Conservation (phyloP, 2,888 invertebrate species). For the Latheticus oryzae region DNA sequence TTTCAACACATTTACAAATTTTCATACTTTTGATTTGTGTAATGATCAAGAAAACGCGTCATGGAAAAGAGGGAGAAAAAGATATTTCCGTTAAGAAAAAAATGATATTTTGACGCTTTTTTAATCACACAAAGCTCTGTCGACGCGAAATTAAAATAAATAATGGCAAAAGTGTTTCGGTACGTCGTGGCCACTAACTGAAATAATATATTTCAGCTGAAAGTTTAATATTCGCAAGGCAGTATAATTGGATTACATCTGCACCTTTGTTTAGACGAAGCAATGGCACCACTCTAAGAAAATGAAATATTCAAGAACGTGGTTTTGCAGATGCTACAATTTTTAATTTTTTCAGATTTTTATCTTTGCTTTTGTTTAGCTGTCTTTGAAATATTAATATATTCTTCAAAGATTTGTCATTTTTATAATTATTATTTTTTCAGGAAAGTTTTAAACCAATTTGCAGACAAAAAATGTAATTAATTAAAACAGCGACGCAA, state of each 20-base stretch:
- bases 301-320: constrained; percentile 58
- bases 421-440: too few species aligned
- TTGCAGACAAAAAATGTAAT: constrained; percentile 19
- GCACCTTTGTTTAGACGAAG: constrained; percentile 56
- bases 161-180: constrained; percentile 35
- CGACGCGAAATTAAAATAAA: constrained; percentile 44
- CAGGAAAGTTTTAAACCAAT: constrained; percentile 41
- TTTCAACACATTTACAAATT: too few species aligned
- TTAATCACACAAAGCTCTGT: constrained; percentile 26
- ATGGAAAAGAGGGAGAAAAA: too few species aligned
- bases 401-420: too few species aligned
- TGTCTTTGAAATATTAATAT: too few species aligned
- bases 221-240: constrained; percentile 56
- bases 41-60: constrained; percentile 3
- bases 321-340: constrained; percentile 50
- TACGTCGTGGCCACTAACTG: constrained; percentile 47
- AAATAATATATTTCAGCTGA: constrained; percentile 56
- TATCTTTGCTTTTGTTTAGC: constrained; percentile 14
- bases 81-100: too few species aligned
- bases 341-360: constrained; percentile 47
- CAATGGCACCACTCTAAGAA: constrained; percentile 55
- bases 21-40: too few species aligned
- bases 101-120: constrained; percentile 14
- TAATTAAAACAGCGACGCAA: background rate
- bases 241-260: constrained; percentile 58